Evolutionary conservation across 2,113 vertebrate genomes (phyloP).

Genomic region (Bubo blakistoni): DNA sequence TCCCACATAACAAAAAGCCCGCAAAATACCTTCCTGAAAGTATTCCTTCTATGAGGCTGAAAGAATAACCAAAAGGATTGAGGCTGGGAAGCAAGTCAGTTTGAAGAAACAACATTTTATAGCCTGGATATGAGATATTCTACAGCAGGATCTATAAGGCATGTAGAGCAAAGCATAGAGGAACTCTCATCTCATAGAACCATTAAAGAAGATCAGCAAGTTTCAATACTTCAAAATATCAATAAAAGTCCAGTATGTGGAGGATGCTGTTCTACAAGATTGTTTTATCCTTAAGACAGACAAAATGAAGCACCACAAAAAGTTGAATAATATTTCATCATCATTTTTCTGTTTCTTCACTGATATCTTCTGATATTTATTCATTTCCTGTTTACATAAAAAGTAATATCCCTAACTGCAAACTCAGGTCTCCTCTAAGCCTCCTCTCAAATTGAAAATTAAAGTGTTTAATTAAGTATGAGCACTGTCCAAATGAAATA

Average conservation of each 20-base stretch:
- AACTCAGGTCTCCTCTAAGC: neutral
- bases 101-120: neutral
- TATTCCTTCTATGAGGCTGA: neutral
- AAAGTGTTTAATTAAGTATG: neutral
- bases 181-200: neutral
- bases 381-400: neutral
- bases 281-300: neutral
- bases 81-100: neutral
- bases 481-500: neutral
- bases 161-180: neutral
- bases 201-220: neutral
- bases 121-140: neutral
- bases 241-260: neutral
- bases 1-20: neutral
- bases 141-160: neutral
- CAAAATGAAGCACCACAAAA: neutral
- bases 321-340: neutral
- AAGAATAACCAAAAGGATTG: neutral
- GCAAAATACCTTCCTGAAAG: neutral
- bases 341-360: neutral
- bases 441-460: neutral
- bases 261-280: neutral
- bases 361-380: neutral
- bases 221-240: neutral
- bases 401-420: neutral